A percentile compares a stretch with the other conserved stretches of the same genome.
Evolutionary conservation across 2,113 vertebrate species (phyloP).

Genomic region (Butorides virescens): DNA sequence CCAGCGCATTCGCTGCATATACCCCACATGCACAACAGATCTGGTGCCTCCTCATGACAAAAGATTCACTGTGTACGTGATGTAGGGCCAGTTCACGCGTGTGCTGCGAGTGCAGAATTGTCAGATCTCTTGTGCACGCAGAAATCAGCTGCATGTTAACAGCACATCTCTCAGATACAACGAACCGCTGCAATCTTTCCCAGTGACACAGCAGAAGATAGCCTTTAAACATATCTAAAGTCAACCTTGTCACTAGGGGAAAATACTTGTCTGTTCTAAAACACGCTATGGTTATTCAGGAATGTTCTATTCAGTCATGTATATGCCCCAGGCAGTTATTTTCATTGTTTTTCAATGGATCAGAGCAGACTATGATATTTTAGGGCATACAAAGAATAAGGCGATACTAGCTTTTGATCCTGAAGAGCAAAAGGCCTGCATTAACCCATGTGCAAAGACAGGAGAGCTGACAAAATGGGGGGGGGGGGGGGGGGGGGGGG

Average conservation of each 20-base stretch:
- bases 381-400: background rate
- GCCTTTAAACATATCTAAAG: background rate
- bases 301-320: background rate
- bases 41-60: background rate
- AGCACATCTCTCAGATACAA: background rate
- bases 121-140: background rate
- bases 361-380: background rate
- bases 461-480: background rate
- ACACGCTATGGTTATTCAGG: background rate
- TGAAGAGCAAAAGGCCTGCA: constrained; percentile 28
- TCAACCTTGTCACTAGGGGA: background rate
- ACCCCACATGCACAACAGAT: accelerated
- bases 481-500: accelerated
- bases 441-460: constrained; percentile 39
- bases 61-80: background rate
- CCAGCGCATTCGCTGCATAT: background rate
- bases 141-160: background rate
- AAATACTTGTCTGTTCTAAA: background rate
- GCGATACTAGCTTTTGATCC: background rate
- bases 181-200: background rate
- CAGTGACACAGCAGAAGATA: background rate
- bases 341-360: background rate
- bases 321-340: background rate
- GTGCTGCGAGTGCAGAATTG: background rate
- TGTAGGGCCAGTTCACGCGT: background rate